These are phyloP conservation scores for Tachycineta bicolor DNA, from an alignment of 2,113 vertebrate species.

Conservation along the genomic window DNA sequence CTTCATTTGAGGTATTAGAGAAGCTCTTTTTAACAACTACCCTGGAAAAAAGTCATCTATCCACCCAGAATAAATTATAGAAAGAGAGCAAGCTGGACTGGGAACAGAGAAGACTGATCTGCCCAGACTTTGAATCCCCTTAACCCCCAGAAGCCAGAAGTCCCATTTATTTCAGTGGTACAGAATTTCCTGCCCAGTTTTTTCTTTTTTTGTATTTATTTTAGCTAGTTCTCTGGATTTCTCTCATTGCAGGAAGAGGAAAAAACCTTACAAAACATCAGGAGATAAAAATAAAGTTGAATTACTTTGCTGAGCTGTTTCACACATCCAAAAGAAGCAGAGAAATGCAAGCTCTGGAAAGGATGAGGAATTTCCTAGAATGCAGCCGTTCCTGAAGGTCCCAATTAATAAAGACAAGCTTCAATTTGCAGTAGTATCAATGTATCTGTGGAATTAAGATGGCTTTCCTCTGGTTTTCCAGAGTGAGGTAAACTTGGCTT, in stretches of 20 bases:
- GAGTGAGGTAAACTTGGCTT: not conserved
- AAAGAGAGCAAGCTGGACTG: not conserved
- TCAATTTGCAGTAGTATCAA: not conserved
- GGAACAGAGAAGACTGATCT: not conserved
- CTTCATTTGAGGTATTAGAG: not conserved
- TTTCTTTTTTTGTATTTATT: not conserved
- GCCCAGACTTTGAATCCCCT: not conserved
- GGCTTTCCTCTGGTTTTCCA: not conserved
- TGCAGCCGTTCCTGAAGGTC: not conserved
- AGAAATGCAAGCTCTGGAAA: not conserved
- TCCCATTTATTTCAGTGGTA: conserved; percentile 1
- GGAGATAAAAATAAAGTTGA: not conserved
- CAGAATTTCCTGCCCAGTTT: not conserved
- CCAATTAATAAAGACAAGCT: not conserved
- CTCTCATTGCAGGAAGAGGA: not conserved
- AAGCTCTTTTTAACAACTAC: not conserved
- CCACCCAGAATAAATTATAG: not conserved
- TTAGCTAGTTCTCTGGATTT: not conserved
- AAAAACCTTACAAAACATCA: conserved; percentile 7
- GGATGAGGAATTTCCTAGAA: not conserved
- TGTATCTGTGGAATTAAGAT: not conserved
- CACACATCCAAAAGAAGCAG: not conserved
- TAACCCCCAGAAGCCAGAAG: not conserved
- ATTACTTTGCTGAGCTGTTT: conserved; percentile 4
- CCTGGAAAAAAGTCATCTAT: not conserved